A percentile compares a stretch with the other conserved stretches of the same genome.
Evolutionary conservation across 2,888 invertebrate genomes (phyloP).

Genomic region (Drosophila eohydei): DNA sequence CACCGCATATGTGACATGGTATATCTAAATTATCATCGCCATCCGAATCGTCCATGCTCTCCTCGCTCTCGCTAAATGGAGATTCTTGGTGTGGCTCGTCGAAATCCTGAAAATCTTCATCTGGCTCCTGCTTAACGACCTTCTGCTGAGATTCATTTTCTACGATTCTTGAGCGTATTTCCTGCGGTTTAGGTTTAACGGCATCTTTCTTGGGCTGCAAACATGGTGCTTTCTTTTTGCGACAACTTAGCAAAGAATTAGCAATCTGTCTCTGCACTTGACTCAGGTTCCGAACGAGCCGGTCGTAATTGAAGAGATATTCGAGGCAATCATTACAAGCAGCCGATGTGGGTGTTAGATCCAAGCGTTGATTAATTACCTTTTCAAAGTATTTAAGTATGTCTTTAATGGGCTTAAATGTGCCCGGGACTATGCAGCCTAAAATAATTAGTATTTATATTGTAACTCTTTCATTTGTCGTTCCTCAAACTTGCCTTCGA

Average conservation of each 20-base stretch:
- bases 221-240: conserved; percentile 38
- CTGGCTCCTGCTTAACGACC: conserved; percentile 3
- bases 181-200: conserved; percentile 31
- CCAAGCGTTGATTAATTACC: conserved; percentile 65
- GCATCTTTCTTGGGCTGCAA: conserved; percentile 31
- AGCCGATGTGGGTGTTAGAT: conserved; percentile 55
- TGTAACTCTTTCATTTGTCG: neutral
- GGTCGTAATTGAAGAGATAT: conserved; percentile 69
- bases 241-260: conserved; percentile 57
- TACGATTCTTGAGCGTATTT: conserved; percentile 14
- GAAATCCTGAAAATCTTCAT: conserved; percentile 24
- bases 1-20: conserved; percentile 72
- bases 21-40: conserved; percentile 50
- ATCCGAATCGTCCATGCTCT: conserved; percentile 55
- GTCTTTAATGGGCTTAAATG: conserved; percentile 68
- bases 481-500: conserved; percentile 23
- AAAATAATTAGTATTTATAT: conserved; percentile 16
- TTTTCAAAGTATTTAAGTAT: conserved; percentile 68
- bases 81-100: conserved; percentile 38
- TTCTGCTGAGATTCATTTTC: conserved; percentile 4
- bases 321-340: conserved; percentile 70
- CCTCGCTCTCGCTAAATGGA: conserved; percentile 53
- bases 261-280: conserved; percentile 72
- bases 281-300: conserved; percentile 66
- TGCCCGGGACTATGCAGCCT: conserved; percentile 70